Conservation (phyloP, 2,113 vertebrate species). For the Todiramphus chloris region DNA sequence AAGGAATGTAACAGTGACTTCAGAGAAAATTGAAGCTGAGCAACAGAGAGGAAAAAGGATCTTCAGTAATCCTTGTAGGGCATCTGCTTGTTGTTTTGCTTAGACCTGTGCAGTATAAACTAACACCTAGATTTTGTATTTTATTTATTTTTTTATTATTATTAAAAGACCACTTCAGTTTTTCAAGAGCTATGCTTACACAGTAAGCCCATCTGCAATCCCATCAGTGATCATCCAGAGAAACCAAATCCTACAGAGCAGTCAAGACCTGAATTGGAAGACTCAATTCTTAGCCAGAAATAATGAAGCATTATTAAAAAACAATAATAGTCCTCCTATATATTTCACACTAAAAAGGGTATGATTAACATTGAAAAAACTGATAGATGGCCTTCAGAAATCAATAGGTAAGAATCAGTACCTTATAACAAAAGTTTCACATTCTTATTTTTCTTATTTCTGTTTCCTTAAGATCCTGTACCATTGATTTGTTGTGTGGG, state of each 20-base stretch:
- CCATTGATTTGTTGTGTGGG: neutral
- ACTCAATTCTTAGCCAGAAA: neutral
- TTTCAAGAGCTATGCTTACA: neutral
- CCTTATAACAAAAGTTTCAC: neutral
- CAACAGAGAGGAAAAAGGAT: neutral
- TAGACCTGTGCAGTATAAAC: neutral
- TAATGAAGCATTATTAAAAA: neutral
- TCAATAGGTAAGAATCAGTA: neutral
- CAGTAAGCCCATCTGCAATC: neutral
- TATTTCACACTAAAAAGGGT: neutral
- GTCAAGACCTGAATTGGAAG: neutral
- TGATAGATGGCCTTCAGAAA: neutral
- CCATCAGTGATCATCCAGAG: neutral
- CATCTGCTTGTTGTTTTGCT: neutral
- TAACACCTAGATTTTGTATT: neutral
- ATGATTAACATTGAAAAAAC: neutral
- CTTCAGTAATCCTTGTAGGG: neutral
- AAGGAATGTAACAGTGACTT: conserved; percentile 19
- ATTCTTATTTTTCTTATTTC: neutral
- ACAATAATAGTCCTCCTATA: neutral
- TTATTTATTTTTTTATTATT: neutral
- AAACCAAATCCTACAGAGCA: neutral
- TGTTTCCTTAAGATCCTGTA: neutral
- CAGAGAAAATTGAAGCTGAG: conserved; percentile 23
- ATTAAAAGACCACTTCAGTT: neutral